phyloP scores from a whole-genome alignment of 2,888 invertebrate species.

The Acleris literana region DNA sequence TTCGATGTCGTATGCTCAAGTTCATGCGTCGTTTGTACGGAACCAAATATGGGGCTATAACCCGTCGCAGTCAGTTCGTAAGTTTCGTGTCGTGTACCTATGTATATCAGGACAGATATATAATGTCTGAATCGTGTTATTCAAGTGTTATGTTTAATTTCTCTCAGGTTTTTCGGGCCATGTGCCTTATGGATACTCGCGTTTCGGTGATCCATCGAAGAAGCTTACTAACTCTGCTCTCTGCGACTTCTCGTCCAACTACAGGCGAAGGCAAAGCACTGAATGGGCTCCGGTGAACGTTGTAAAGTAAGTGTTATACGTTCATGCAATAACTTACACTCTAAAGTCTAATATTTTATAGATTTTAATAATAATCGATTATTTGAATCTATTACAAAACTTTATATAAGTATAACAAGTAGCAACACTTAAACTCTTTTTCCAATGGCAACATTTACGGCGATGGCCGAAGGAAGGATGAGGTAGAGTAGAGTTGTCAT shows the following conservation, averaged over 20 bases:
- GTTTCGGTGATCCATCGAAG: conserved; percentile 86
- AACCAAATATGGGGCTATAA: conserved; percentile 78
- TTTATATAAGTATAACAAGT: background rate
- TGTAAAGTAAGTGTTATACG: conserved; percentile 69
- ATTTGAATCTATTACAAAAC: background rate
- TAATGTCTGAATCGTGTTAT: background rate
- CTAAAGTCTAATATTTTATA: background rate
- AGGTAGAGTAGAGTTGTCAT: no score
- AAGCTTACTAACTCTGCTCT: conserved; percentile 88
- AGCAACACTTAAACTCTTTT: conserved; percentile 12
- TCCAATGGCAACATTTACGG: conserved; percentile 9
- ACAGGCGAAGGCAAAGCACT: conserved; percentile 87
- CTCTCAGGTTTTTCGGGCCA: conserved; percentile 85
- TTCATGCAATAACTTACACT: no score
- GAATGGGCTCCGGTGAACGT: conserved; percentile 89
- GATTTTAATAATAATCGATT: conserved; percentile 1
- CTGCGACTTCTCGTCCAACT: conserved; percentile 89
- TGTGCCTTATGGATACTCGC: conserved; percentile 86
- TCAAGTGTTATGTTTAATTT: background rate
- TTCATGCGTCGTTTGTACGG: conserved; percentile 71
- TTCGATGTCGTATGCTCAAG: conserved; percentile 69
- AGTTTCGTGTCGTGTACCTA: conserved; percentile 51
- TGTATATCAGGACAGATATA: background rate
- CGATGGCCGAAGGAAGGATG: no score
- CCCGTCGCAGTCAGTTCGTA: conserved; percentile 69